Evolutionary conservation across 2,797 vertebrate genomes (phyloP), one percentile per base, ranked within the genome.

Genomic region (Thunnus albacares): DNA sequence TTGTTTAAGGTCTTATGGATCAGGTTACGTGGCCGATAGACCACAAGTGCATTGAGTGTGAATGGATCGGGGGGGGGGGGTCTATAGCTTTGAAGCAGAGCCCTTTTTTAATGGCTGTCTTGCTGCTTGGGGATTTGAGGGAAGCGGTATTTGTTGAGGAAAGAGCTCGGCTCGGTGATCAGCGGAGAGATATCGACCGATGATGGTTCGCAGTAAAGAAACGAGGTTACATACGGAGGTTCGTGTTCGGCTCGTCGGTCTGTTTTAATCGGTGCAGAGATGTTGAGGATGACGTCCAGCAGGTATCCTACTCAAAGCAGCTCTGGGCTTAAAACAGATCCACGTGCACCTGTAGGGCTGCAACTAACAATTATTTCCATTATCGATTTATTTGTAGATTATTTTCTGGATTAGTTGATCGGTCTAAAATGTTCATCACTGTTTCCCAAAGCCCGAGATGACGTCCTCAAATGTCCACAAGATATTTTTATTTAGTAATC

Each of bases 1-100:
- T 81, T 81, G 86, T 79, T 79, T 80, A 62, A 62, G 77, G 57
- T 70, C 61, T 69, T 57, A 52, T 68, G 79, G 84, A 82, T 87
- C 71, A 24, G 57, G 61, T 81, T 77, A 22, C 47, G 12, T 47
- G 61, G 59, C 66, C 57, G 13, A n/a, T 52, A 75, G 63, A 63
- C 75, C 56, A 49, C 35, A 17, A 64, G n/a, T 24, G 41, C 56
- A 74, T 56, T 2, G 53, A 49, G 73, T 68, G 62, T 13, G 60
- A 56, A 77, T 4, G 63, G 56, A 63, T 57, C 0, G 3, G 38
- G 33, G 24, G 38, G 33, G 24, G 24, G 24, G 73, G 77, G 45
- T 73, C 81, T 24, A 11, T 71, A 28, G 56, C 67, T 61, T 0
- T 82, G 64, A 80, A 75, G 71, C 47, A 0, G 49, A 79, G 77